Conservation (phyloP, 2,113 vertebrate genomes). For the Pedetes capensis region DNA sequence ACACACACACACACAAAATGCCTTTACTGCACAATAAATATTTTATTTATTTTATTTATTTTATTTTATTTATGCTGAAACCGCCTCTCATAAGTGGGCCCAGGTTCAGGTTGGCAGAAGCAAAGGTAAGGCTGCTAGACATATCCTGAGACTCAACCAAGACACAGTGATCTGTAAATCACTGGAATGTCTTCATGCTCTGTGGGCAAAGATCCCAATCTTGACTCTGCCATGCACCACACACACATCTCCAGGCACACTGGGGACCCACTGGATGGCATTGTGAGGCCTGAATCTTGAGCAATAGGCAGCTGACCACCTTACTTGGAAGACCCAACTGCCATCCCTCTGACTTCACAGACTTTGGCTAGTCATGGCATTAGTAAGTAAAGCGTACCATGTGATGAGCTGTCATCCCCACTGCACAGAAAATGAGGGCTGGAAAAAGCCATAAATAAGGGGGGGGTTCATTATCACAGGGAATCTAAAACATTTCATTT, state of each 20-base stretch:
- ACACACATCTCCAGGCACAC: not conserved
- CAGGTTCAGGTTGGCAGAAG: not conserved
- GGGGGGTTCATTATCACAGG: not conserved
- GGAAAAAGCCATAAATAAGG: not conserved
- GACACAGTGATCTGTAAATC: not conserved
- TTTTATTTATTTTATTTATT: no score
- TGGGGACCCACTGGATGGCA: not conserved
- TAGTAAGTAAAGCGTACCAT: not conserved
- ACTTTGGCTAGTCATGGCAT: not conserved
- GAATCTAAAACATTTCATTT: not conserved
- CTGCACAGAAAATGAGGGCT: not conserved
- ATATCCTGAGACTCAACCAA: not conserved
- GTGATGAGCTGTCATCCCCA: not conserved
- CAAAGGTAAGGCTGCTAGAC: not conserved
- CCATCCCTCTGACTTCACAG: not conserved
- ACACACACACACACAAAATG: no score
- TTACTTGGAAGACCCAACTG: not conserved
- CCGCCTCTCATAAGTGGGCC: not conserved
- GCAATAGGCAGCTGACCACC: not conserved
- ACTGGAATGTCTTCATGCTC: not conserved
- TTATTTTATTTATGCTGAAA: no score
- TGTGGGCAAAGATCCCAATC: not conserved
- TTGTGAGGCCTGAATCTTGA: not conserved
- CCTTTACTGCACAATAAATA: not conserved
- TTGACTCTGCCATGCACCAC: not conserved